A percentile compares a stretch with the other conserved stretches of the same genome.
phyloP scores from a whole-genome alignment of 2,888 invertebrate genomes.

The Stenchaetothrips biformis region DNA sequence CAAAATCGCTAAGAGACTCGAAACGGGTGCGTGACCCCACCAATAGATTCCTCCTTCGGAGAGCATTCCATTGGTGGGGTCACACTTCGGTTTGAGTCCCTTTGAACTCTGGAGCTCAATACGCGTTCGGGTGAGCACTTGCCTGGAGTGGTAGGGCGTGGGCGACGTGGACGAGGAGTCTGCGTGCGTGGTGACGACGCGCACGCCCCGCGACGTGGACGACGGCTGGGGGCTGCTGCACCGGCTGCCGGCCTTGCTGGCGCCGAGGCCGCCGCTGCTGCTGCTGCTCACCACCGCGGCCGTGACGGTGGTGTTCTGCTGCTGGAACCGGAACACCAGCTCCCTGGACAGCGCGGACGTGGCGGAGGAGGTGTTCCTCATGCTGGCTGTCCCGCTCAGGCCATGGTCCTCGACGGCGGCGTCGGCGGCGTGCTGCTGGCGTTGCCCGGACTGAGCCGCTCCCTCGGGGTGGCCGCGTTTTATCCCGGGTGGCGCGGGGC shows the following conservation, averaged over 20 bases:
- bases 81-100: no score
- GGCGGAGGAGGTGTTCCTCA: neutral
- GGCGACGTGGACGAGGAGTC: slow-evolving; percentile 14
- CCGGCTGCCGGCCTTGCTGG: neutral
- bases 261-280: neutral
- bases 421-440: neutral
- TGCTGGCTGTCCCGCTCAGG: neutral
- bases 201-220: neutral
- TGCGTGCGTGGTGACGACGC: slow-evolving; percentile 17
- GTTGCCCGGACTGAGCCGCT: neutral
- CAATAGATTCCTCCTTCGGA: no score
- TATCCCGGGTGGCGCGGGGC: neutral
- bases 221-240: slow-evolving; percentile 9
- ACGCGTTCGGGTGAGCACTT: neutral
- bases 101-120: no score
- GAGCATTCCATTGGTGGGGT: no score
- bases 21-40: no score
- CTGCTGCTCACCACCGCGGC: slow-evolving; percentile 19
- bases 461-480: neutral
- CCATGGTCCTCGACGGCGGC: neutral
- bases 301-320: slow-evolving; percentile 12
- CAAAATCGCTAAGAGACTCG: no score
- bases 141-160: neutral
- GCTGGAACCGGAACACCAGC: slow-evolving; percentile 12
- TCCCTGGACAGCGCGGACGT: slow-evolving; percentile 12